Conservation (phyloP, 2,797 vertebrate species). For the Hippoglossus hippoglossus region DNA sequence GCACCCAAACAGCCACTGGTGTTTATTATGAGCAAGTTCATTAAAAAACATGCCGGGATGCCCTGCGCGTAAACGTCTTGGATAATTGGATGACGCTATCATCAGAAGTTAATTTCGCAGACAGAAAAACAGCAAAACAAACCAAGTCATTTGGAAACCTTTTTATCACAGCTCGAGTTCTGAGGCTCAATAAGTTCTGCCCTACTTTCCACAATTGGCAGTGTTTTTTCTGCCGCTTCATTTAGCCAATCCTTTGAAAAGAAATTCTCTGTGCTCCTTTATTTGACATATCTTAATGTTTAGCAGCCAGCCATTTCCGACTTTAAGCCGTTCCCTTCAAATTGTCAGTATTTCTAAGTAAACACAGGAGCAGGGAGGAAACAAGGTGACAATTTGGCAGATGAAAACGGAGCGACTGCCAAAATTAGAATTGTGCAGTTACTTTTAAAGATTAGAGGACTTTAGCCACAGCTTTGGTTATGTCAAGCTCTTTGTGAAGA, state of each 20-base stretch:
- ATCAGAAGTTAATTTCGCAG: constrained; percentile 69
- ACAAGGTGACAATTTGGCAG: constrained; percentile 51
- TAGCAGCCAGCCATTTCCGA: constrained; percentile 21
- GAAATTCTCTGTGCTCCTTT: constrained; percentile 31
- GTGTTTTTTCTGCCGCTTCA: constrained; percentile 39
- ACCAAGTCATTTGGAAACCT: constrained; percentile 71
- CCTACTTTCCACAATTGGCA: constrained; percentile 69
- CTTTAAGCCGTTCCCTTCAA: constrained; percentile 42
- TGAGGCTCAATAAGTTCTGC: constrained; percentile 61
- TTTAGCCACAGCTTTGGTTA: background rate
- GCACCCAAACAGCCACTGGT: constrained; percentile 54
- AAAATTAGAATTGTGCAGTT: constrained; percentile 21
- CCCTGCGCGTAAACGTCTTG: constrained; percentile 47
- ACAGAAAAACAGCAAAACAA: constrained; percentile 71
- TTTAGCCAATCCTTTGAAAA: constrained; percentile 41
- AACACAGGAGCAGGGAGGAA: constrained; percentile 31
- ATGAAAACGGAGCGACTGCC: constrained; percentile 22
- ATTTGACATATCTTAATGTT: constrained; percentile 53
- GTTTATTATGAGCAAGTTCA: constrained; percentile 57
- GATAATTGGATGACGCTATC: constrained; percentile 76
- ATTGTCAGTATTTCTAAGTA: constrained; percentile 42
- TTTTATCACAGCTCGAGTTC: constrained; percentile 64
- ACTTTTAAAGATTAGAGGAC: constrained; percentile 12
- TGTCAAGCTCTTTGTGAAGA: background rate
- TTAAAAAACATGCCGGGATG: constrained; percentile 46